Percentiles rank a stretch among this genome's conserved stretches.
phyloP scores from a whole-genome alignment of 2,797 vertebrate genomes.

The Epinephelus awoara region DNA sequence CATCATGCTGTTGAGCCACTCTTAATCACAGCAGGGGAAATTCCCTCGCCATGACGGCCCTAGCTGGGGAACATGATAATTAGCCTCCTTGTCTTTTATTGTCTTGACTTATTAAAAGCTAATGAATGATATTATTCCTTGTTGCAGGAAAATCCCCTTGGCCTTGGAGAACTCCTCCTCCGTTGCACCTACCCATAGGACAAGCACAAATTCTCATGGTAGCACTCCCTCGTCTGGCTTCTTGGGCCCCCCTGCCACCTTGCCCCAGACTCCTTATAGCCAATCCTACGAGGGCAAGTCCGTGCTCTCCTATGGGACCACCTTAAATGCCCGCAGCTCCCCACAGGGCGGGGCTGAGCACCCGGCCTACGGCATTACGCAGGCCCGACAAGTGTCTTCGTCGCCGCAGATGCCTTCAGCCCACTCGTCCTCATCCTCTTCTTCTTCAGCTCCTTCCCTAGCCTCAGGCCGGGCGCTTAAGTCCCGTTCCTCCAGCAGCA shows the following conservation, averaged over 20 bases:
- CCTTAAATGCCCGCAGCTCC: conserved; percentile 93
- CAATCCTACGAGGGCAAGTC: conserved; percentile 90
- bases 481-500: conserved; percentile 92
- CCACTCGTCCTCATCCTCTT: conserved; percentile 92
- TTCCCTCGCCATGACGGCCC: too few relatives aligned
- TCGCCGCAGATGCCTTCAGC: conserved; percentile 97
- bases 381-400: conserved; percentile 97
- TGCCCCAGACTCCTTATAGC: conserved; percentile 90
- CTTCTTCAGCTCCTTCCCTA: conserved; percentile 88
- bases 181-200: conserved; percentile 89
- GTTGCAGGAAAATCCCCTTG: conserved; percentile 95
- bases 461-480: conserved; percentile 95
- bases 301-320: conserved; percentile 94
- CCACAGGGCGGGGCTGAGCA: conserved; percentile 90
- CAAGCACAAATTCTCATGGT: conserved; percentile 91
- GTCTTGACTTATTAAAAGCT: background rate
- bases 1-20: too few relatives aligned
- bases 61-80: background rate
- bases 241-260: conserved; percentile 87
- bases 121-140: conserved; percentile 7
- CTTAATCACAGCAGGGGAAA: too few relatives aligned
- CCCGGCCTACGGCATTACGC: conserved; percentile 92
- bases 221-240: conserved; percentile 88
- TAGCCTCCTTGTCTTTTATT: background rate
- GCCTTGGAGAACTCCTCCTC: conserved; percentile 91